phyloP scores from a whole-genome alignment of 2,888 invertebrate genomes.

The Drosophila rellima region DNA sequence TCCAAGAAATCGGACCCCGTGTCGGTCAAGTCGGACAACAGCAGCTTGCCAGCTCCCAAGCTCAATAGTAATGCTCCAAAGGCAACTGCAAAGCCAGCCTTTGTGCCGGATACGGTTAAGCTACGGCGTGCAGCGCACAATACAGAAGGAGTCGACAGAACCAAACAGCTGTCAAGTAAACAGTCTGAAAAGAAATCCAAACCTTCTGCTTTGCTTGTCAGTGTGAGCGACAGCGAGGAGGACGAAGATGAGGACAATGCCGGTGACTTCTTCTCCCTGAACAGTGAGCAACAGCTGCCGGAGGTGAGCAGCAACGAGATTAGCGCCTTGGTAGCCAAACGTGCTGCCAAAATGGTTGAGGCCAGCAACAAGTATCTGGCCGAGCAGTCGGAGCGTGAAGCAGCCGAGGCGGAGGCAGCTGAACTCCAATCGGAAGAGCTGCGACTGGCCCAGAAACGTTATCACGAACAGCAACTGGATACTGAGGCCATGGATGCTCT shows the following conservation, averaged over 20 bases:
- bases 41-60: neutral
- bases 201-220: constrained; percentile 45
- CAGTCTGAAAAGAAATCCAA: constrained; percentile 35
- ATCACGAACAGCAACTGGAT: constrained; percentile 67
- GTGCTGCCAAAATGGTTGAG: constrained; percentile 83
- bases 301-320: constrained; percentile 86
- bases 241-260: constrained; percentile 84
- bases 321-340: constrained; percentile 83
- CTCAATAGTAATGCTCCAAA: neutral
- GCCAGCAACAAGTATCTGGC: constrained; percentile 69
- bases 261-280: constrained; percentile 85
- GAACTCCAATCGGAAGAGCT: constrained; percentile 48
- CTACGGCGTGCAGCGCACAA: constrained; percentile 82
- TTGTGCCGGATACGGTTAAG: constrained; percentile 86
- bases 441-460: constrained; percentile 66
- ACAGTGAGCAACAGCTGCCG: constrained; percentile 86
- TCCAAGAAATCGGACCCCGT: constrained; percentile 43
- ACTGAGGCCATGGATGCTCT: constrained; percentile 87
- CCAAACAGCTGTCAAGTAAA: constrained; percentile 10
- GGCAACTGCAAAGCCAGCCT: constrained; percentile 39
- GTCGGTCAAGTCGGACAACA: neutral
- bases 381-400: constrained; percentile 29
- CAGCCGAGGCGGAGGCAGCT: constrained; percentile 30
- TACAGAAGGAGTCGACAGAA: constrained; percentile 80
- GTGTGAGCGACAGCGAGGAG: constrained; percentile 86